Conservation (phyloP, 2,113 vertebrate species). For the Corythornis vintsioides region DNA sequence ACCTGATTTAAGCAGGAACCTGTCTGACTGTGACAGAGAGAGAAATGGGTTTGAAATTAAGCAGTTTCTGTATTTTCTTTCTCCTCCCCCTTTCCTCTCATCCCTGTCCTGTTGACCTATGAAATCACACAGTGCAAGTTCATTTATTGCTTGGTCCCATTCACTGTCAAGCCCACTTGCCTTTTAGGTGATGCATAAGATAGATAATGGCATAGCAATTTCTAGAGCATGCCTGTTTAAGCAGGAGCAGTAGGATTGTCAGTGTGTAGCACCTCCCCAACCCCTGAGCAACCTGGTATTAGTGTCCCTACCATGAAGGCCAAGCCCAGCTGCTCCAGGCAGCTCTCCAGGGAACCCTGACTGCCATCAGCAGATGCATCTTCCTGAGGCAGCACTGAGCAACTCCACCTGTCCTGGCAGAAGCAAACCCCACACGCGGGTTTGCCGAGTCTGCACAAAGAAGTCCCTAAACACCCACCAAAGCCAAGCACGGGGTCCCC, state of each 20-base stretch:
- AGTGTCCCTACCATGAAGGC: not conserved
- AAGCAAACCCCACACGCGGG: rapidly evolving
- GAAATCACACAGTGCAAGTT: not conserved
- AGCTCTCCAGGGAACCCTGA: not conserved
- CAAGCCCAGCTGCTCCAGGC: not conserved
- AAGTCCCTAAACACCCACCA: not conserved
- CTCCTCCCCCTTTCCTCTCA: not conserved
- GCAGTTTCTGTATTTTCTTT: not conserved
- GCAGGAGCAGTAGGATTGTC: not conserved
- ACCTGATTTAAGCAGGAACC: not conserved
- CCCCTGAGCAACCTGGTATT: not conserved
- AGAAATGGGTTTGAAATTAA: not conserved
- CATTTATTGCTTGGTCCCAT: not conserved
- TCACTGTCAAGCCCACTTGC: not conserved
- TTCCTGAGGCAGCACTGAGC: not conserved
- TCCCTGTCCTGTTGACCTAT: not conserved
- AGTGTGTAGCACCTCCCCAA: not conserved
- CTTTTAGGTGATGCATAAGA: not conserved
- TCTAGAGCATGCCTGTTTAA: not conserved
- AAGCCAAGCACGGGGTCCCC: not conserved
- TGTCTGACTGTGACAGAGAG: not conserved
- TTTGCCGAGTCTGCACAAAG: not conserved
- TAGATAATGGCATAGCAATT: not conserved
- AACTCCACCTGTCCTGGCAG: not conserved
- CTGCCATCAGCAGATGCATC: not conserved